phyloP scores from a whole-genome alignment of 2,888 invertebrate genomes.

The Leptogaster cylindrica region DNA sequence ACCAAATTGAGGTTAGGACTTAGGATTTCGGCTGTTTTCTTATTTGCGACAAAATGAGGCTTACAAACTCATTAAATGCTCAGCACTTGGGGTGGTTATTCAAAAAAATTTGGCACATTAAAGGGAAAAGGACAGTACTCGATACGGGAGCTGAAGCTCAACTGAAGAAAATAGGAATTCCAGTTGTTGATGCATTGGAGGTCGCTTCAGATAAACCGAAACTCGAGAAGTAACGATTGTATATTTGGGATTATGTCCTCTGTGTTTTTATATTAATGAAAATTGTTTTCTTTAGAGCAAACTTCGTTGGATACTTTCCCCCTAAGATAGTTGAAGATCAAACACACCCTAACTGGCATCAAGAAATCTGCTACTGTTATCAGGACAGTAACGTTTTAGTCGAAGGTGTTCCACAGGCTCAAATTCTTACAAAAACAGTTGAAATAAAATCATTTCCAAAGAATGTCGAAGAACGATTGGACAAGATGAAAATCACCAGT shows the following conservation, averaged over 20 bases:
- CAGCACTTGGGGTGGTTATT: slow-evolving; percentile 78
- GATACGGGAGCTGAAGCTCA: slow-evolving; percentile 66
- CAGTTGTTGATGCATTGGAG: slow-evolving; percentile 69
- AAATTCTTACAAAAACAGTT: slow-evolving; percentile 80
- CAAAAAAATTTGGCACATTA: slow-evolving; percentile 74
- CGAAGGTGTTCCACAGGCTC: slow-evolving; percentile 78
- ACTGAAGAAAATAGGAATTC: slow-evolving; percentile 67
- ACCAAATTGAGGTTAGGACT: not conserved
- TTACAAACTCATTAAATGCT: slow-evolving; percentile 67
- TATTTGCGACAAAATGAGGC: slow-evolving; percentile 74
- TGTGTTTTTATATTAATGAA: not conserved
- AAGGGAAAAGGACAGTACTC: slow-evolving; percentile 67
- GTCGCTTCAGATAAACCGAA: slow-evolving; percentile 63
- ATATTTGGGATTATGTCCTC: slow-evolving; percentile 43
- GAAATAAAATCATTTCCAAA: slow-evolving; percentile 69
- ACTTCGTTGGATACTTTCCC: slow-evolving; percentile 47
- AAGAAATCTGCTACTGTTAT: slow-evolving; percentile 67
- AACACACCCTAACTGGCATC: slow-evolving; percentile 72
- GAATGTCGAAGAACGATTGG: slow-evolving; percentile 65
- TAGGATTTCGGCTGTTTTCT: too few relatives aligned
- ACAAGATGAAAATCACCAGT: slow-evolving; percentile 63
- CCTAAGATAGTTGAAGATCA: slow-evolving; percentile 63
- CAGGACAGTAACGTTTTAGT: slow-evolving; percentile 70
- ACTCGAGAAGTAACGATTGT: not conserved
- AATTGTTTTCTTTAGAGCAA: slow-evolving; percentile 52